Base-by-base conservation (phyloP, 1,140 invertebrate genomes). In the Caenorhabditis remanei region DNA sequence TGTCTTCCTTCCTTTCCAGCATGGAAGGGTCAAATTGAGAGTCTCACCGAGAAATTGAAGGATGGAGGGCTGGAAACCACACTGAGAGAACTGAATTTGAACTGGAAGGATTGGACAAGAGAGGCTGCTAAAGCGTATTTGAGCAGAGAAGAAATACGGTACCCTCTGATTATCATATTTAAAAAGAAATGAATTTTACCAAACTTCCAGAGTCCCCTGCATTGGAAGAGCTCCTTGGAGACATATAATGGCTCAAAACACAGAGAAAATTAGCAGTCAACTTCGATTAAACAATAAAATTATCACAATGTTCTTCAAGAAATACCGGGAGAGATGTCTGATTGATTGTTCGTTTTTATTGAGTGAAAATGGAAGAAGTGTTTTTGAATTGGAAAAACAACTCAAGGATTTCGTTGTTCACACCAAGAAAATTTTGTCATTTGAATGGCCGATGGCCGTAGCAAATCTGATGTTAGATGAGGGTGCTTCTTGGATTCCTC, bases 381-480 rank as follows among this genome's bases (percentile, higher is more conserved):
- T 85, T 2, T 8, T 46, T 3, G 85, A 71, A 53, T 50, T 85
- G 46, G 58, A 75, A 16, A 53, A 53, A 43, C 63, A 85, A 53
- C 46, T 85, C 32, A 55, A 85, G n/a, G 85, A 85, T 55, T 85
- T 85, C 56, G 67, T 79, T 40, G 16, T 46, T 46, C 67, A 75
- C n/a, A 67, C 85, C 1, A 85, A 75, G 32, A 65, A 79, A 32
- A 79, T 65, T 50, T 14, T 85, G 6, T 85, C 46, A 24, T 85
- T 85, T 19, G 67, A 67, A 79, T 85, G 85, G 85, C 85, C 85
- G 13, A 53, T 85, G 85, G 63, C 85, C 9, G 85, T 85, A 3
- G 85, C 63, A 9, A 71, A 67, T 14, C 40, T 85, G 48, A 85
- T 85, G 85, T 32, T 85, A 2, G 67, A 85, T 46, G 85, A 85